These are phyloP conservation scores for Eremobia ochroleuca DNA, from an alignment of 2,888 invertebrate species.

Conservation along the genomic window DNA sequence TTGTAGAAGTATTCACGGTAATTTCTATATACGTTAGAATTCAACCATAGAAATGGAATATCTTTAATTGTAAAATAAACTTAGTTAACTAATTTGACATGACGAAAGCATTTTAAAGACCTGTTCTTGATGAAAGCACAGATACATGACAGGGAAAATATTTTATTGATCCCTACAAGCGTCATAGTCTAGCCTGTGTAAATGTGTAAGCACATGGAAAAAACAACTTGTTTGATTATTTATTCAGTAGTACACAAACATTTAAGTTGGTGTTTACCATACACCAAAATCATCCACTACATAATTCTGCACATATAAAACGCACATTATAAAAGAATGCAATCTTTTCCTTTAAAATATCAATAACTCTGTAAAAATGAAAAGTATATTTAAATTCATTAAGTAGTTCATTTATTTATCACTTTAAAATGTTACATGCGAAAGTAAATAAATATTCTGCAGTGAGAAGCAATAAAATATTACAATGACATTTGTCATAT, in stretches of 20 bases:
- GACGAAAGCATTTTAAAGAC: neutral
- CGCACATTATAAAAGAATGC: neutral
- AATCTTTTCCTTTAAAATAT: neutral
- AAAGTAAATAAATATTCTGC: neutral
- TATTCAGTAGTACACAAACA: no score
- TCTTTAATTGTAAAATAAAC: neutral
- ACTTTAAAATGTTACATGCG: neutral
- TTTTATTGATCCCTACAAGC: neutral
- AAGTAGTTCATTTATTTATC: neutral
- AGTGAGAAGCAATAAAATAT: neutral
- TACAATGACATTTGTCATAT: neutral
- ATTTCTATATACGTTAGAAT: conserved; percentile 20
- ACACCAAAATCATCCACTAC: no score
- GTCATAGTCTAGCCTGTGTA: neutral
- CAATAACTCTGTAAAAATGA: neutral
- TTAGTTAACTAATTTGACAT: neutral
- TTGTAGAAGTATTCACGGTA: neutral
- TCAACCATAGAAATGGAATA: neutral
- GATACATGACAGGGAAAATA: neutral
- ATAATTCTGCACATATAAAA: neutral
- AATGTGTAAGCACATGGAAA: neutral
- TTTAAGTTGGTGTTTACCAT: no score
- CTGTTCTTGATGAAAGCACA: neutral
- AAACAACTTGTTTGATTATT: no score
- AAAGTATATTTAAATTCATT: neutral